Conservation (phyloP, 2,797 vertebrate species). For the Danio choprae region DNA sequence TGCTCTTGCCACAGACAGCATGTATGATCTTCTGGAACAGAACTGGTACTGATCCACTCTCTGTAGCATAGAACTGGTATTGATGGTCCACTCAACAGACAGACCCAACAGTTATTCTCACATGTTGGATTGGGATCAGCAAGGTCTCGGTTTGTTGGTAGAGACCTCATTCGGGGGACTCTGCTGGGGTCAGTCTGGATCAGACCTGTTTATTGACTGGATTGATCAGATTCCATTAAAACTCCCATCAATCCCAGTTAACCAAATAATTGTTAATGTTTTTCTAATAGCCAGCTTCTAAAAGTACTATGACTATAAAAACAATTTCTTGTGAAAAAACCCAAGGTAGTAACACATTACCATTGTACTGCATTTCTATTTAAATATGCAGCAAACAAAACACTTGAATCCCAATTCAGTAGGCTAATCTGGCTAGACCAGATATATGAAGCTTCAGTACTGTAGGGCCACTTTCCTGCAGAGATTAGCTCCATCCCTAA, state of each 20-base stretch:
- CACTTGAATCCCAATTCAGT: constrained; percentile 13
- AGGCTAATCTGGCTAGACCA: constrained; percentile 7
- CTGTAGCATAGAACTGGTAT: constrained; percentile 71
- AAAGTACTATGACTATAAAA: not conserved
- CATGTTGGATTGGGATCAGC: constrained; percentile 32
- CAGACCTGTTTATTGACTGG: constrained; percentile 45
- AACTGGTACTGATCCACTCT: constrained; percentile 74
- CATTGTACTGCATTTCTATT: not conserved
- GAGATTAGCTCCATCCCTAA: not conserved
- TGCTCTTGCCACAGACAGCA: constrained; percentile 66
- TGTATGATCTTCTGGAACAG: constrained; percentile 71
- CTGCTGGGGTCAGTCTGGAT: constrained; percentile 14
- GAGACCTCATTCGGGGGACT: constrained; percentile 25
- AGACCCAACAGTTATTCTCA: constrained; percentile 44
- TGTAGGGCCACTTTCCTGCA: not conserved
- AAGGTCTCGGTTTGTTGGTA: constrained; percentile 31
- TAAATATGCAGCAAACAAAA: not conserved
- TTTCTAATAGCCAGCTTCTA: not conserved
- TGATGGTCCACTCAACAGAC: constrained; percentile 67
- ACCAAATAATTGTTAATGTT: constrained; percentile 11
- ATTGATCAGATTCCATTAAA: constrained; percentile 39
- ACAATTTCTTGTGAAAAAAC: not conserved
- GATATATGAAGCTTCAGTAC: not conserved
- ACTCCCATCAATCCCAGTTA: constrained; percentile 34
- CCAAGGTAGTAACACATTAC: not conserved